Base-by-base conservation (phyloP, 1,140 invertebrate genomes). In the Nasonia longicornis region DNA sequence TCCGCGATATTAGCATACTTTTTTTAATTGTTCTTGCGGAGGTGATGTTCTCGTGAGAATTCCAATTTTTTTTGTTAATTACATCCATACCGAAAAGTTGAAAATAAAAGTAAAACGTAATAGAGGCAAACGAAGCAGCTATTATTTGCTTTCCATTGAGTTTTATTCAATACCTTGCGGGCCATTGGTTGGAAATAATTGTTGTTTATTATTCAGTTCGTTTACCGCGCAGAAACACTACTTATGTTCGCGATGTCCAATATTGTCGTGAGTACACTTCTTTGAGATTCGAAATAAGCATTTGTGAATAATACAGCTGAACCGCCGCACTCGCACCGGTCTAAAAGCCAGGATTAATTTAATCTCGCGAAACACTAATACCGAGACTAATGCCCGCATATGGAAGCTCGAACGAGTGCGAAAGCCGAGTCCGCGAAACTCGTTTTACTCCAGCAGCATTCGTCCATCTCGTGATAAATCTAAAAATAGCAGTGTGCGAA, bases 1-100 rank as follows among this genome's bases (percentile, higher is more conserved):
- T 77, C 48, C 22, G 14, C 45, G 14, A 71, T 71, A 82, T 77
- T 81, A 73, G 35, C 69, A 82, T 77, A 64, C 16, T 22, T 71
- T 70, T 76, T 80, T 69, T 26, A 58, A 35, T 10, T 38, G 10
- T 8, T n/a, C 22, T n/a, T 26, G 14, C 63, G 29, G n/a, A 26
- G n/a, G 0, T 22, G 3, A 64, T 26, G 45, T 52, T 48, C 31
- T 64, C 71, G 7, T 29, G 29, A 2, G 22, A 14, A 35, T 14
- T n/a, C 20, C 16, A 75, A 4, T 58, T 38, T 71, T 72, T 71
- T 71, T 63, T 14, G 8, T 67, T 77, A 81, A 77, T 81, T 71
- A 81, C 73, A 81, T 72, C 66, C 26, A 26, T 42, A 8, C 20
- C 52, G 35, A 16, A 63, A 63, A 64, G 26, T n/a, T 22, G 63